Conservation (phyloP, 2,797 vertebrate genomes). For the Melanogrammus aeglefinus region DNA sequence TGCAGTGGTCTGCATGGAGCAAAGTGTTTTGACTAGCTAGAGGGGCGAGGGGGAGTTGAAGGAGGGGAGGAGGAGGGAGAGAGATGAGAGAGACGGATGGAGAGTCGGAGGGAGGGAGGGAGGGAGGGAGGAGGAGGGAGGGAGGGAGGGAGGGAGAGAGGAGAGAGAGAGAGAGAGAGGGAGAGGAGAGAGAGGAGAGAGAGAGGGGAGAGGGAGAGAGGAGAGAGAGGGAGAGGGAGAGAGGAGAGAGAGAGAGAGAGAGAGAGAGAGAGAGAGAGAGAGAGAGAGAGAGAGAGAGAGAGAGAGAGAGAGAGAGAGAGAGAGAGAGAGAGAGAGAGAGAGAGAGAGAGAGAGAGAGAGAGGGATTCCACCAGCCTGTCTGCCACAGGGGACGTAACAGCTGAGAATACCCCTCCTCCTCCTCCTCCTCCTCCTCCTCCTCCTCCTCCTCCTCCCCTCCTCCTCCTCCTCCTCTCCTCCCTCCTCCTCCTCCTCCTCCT, state of each 20-base stretch:
- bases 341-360: conserved; percentile 38
- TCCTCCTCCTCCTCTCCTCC: conserved; percentile 35
- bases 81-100: conserved; percentile 22
- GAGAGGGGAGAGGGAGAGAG: conserved; percentile 29
- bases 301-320: conserved; percentile 19
- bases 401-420: conserved; percentile 23
- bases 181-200: conserved; percentile 35
- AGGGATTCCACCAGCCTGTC: conserved; percentile 40
- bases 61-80: conserved; percentile 17
- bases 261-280: conserved; percentile 20
- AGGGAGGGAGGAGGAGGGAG: conserved; percentile 22
- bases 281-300: conserved; percentile 22
- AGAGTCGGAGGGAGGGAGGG: conserved; percentile 31
- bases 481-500: conserved; percentile 2
- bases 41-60: background rate
- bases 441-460: conserved; percentile 1
- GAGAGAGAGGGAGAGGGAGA: conserved; percentile 15
- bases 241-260: conserved; percentile 39
- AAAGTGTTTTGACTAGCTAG: conserved; percentile 26
- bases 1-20: conserved; percentile 63
- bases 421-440: conserved; percentile 17
- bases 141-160: no score
- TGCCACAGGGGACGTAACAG: conserved; percentile 57
- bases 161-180: conserved; percentile 22
- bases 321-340: conserved; percentile 34